These are phyloP conservation scores for Rhagonycha fulva DNA, from an alignment of 2,888 invertebrate species.

Conservation along the genomic window DNA sequence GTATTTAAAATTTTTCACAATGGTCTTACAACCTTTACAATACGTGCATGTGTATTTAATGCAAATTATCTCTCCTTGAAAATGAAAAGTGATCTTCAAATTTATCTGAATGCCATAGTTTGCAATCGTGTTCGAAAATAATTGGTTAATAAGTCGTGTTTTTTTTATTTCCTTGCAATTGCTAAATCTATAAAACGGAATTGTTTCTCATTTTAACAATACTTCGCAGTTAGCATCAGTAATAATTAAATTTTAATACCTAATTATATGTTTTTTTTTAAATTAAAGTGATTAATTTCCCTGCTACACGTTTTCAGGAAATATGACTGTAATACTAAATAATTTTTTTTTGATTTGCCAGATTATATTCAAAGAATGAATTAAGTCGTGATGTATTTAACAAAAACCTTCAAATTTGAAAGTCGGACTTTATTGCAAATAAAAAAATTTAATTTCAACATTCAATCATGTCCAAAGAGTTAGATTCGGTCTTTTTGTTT, in stretches of 20 bases:
- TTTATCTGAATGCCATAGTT: constrained; percentile 3
- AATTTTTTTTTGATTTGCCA: background rate
- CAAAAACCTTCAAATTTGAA: background rate
- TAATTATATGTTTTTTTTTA: background rate
- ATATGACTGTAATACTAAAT: background rate
- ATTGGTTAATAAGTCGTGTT: background rate
- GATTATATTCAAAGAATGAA: background rate
- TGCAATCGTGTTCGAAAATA: background rate
- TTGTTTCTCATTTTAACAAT: background rate
- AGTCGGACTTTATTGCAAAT: background rate
- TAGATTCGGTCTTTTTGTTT: background rate
- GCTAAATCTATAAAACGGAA: background rate
- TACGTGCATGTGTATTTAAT: background rate
- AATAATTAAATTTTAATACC: background rate
- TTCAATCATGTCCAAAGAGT: background rate
- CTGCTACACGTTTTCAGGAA: background rate
- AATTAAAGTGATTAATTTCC: background rate
- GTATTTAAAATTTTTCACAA: background rate
- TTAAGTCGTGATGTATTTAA: background rate
- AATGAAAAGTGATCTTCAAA: constrained; percentile 4
- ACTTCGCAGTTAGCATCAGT: background rate
- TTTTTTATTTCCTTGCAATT: background rate
- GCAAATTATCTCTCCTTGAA: constrained; percentile 2
- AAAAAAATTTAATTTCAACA: background rate
- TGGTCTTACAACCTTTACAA: background rate